Percentiles rank a stretch among this genome's conserved stretches.
phyloP scores from a whole-genome alignment of 2,797 vertebrate species.

The Cryptoprocta ferox region DNA sequence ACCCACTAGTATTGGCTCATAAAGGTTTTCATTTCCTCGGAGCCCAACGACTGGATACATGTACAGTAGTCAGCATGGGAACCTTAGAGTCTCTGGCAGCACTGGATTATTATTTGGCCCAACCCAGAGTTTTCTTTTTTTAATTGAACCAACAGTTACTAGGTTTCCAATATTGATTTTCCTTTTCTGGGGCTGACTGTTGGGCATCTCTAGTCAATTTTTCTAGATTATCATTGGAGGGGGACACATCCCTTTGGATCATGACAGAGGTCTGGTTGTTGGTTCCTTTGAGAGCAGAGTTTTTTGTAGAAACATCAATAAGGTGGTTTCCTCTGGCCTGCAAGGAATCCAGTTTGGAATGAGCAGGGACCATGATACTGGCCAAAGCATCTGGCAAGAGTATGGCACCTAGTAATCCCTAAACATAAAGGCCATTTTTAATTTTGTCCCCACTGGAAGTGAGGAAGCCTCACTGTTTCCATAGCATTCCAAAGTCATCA shows the following conservation, averaged over 20 bases:
- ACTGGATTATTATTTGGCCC: neutral
- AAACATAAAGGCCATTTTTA: neutral
- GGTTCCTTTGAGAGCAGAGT: neutral
- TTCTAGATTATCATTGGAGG: neutral
- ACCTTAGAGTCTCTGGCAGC: neutral
- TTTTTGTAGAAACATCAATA: neutral
- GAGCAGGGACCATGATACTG: neutral
- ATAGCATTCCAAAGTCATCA: neutral
- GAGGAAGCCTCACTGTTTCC: neutral
- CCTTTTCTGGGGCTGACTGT: neutral
- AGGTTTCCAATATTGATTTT: neutral
- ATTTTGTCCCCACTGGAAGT: neutral
- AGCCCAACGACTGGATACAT: neutral
- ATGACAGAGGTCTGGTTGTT: neutral
- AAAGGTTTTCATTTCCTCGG: neutral
- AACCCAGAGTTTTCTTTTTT: neutral
- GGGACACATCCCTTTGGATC: neutral
- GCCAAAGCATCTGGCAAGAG: neutral
- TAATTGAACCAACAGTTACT: neutral
- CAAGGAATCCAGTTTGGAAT: neutral
- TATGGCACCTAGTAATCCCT: neutral
- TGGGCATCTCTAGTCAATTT: neutral
- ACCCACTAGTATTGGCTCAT: neutral
- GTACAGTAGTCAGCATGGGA: neutral
- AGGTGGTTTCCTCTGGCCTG: neutral